Conservation (phyloP, 2,797 vertebrate species). For the Myoxocephalus aenaeus region DNA sequence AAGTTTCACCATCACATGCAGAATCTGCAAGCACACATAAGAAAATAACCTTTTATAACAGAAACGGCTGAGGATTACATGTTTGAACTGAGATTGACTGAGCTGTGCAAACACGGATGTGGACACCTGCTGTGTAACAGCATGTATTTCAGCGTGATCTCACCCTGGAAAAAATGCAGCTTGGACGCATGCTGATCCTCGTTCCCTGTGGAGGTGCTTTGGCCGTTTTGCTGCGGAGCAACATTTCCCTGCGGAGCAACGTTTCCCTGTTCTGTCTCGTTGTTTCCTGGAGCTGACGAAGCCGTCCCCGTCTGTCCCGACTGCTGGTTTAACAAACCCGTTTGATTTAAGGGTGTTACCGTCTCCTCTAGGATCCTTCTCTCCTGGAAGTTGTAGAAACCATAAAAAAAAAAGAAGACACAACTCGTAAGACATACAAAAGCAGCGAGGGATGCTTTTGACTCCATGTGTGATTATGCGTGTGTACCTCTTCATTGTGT, state of each 20-base stretch:
- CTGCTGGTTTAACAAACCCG: slow-evolving; percentile 61
- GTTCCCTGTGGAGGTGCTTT: slow-evolving; percentile 55
- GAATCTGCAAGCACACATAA: slow-evolving; percentile 72
- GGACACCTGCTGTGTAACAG: neutral
- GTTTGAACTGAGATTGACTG: neutral
- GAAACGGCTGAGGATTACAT: neutral
- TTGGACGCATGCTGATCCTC: slow-evolving; percentile 78
- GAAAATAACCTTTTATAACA: neutral
- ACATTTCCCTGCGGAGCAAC: no score
- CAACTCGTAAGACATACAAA: neutral
- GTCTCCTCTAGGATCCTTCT: slow-evolving; percentile 96
- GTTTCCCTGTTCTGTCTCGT: slow-evolving; percentile 10
- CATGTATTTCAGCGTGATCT: slow-evolving; percentile 35
- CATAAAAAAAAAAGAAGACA: slow-evolving; percentile 13
- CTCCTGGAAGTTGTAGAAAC: slow-evolving; percentile 82
- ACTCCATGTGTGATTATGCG: neutral
- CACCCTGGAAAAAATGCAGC: slow-evolving; percentile 89
- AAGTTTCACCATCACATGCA: slow-evolving; percentile 78
- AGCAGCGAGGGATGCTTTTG: neutral
- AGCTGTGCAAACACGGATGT: neutral
- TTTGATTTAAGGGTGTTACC: slow-evolving; percentile 86
- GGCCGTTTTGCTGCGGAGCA: slow-evolving; percentile 76
- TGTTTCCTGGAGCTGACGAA: slow-evolving; percentile 39
- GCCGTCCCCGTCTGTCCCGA: slow-evolving; percentile 35
- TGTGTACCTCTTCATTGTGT: slow-evolving; percentile 94